Evolutionary conservation across 2,113 vertebrate genomes (phyloP).

Genomic region (Dasyornis broadbenti): DNA sequence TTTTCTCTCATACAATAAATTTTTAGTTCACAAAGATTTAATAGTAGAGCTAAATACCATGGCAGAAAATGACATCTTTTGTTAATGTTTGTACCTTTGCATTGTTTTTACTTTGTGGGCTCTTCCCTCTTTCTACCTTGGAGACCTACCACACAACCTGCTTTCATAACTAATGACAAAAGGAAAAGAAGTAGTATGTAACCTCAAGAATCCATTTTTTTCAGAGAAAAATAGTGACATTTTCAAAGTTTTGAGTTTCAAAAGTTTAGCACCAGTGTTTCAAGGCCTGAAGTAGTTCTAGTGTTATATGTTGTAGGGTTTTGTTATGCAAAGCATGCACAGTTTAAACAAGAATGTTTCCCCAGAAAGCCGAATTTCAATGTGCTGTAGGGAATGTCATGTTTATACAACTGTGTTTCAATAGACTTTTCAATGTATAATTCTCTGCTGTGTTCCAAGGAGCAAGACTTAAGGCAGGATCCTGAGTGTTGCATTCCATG

Average conservation of each 20-base stretch:
- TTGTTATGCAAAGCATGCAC: neutral
- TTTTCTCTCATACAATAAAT: neutral
- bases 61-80: neutral
- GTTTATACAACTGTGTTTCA: neutral
- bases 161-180: neutral
- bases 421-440: neutral
- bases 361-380: neutral
- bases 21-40: neutral
- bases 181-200: neutral
- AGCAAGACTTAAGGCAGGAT: neutral
- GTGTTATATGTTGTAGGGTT: neutral
- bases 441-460: neutral
- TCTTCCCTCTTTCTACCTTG: neutral
- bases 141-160: accelerated
- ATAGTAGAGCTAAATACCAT: neutral
- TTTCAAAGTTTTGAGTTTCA: neutral
- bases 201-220: neutral
- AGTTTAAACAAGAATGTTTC: neutral
- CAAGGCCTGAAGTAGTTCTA: neutral
- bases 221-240: neutral
- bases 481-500: neutral
- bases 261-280: neutral
- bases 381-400: neutral
- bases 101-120: neutral
- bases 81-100: neutral